Evolutionary conservation across 2,113 vertebrate genomes (phyloP).

Genomic region (Spermophilus dauricus): DNA sequence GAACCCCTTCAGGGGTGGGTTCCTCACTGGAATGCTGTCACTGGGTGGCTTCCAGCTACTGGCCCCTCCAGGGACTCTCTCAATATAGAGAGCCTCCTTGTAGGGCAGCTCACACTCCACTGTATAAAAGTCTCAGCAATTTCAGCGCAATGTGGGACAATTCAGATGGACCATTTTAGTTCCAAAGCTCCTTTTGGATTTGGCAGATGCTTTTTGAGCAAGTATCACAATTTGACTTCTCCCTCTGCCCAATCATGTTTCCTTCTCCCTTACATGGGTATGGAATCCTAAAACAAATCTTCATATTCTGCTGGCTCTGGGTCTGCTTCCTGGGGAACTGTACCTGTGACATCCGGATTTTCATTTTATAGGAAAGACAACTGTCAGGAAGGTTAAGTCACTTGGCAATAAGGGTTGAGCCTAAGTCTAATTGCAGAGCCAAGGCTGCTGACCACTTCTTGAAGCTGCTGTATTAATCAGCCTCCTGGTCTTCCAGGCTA

Average conservation of each 20-base stretch:
- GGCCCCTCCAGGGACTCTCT: background rate
- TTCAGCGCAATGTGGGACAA: background rate
- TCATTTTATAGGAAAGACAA: constrained; percentile 14
- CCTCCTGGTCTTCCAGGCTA: background rate
- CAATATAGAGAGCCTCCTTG: background rate
- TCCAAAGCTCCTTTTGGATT: background rate
- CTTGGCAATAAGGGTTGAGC: constrained; percentile 38
- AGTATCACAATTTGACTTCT: background rate
- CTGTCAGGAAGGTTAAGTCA: background rate
- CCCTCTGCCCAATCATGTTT: background rate
- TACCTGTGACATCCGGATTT: background rate
- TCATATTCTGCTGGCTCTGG: background rate
- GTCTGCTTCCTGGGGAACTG: background rate
- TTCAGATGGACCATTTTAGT: background rate
- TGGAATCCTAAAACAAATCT: background rate
- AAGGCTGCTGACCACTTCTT: background rate
- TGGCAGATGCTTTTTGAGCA: background rate
- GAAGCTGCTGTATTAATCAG: constrained; percentile 44
- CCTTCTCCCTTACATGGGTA: background rate
- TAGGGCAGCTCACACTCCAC: background rate
- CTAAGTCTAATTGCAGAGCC: background rate
- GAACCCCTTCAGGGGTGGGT: background rate
- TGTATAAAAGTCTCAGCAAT: background rate
- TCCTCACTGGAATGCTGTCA: background rate
- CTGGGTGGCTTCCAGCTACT: background rate